Evolutionary conservation across 2,113 vertebrate genomes (phyloP).

Genomic region (Cyprinodon variegatus): DNA sequence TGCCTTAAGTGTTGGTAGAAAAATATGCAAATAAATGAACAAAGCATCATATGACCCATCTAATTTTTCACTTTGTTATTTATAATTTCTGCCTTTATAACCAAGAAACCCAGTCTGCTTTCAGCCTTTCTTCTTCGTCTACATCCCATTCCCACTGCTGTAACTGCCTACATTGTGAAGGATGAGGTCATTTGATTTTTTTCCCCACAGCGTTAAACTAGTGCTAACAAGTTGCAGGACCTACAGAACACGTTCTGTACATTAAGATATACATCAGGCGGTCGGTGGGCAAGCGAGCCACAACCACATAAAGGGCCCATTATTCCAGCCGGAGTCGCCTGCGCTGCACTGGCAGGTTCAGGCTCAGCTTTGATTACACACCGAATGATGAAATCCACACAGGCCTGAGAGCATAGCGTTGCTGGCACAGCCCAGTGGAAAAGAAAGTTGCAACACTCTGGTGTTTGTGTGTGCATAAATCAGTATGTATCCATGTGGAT

Average conservation of each 20-base stretch:
- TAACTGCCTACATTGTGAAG: constrained; percentile 71
- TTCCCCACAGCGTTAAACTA: constrained; percentile 69
- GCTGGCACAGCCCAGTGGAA: constrained; percentile 75
- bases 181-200: constrained; percentile 77
- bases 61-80: constrained; percentile 5
- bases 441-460: constrained; percentile 66
- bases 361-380: constrained; percentile 77
- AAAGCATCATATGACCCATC: background rate
- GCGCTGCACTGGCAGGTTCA: constrained; percentile 72
- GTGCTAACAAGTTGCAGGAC: constrained; percentile 80
- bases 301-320: constrained; percentile 77
- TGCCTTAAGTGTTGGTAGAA: background rate
- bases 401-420: constrained; percentile 67
- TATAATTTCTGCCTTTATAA: constrained; percentile 1
- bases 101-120: constrained; percentile 22
- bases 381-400: constrained; percentile 78
- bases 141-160: constrained; percentile 46
- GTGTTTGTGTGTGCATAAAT: constrained; percentile 32
- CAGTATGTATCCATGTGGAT: constrained; percentile 48
- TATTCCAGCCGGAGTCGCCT: constrained; percentile 70
- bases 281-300: constrained; percentile 64
- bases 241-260: constrained; percentile 77
- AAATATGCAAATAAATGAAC: constrained; percentile 12
- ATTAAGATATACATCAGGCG: constrained; percentile 82
- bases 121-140: constrained; percentile 23